phyloP scores from a whole-genome alignment of 2,888 invertebrate genomes.

The Apamea anceps region DNA sequence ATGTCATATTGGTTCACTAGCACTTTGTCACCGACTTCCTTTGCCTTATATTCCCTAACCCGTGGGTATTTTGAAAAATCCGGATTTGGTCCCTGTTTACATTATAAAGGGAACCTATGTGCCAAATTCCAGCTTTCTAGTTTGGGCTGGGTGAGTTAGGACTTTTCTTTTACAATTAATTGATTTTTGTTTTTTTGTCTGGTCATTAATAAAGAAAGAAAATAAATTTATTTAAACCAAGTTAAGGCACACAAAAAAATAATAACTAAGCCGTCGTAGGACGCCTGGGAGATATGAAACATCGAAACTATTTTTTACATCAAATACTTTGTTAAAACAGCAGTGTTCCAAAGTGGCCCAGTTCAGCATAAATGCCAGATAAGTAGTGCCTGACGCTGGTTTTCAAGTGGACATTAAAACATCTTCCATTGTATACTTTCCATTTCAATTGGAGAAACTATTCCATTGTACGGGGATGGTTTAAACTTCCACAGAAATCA shows the following conservation, averaged over 20 bases:
- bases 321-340: background rate
- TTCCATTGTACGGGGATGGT: background rate
- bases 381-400: background rate
- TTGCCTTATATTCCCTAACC: background rate
- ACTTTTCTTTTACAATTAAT: background rate
- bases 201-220: background rate
- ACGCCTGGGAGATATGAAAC: too few species aligned
- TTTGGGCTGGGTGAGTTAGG: background rate
- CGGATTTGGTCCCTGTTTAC: background rate
- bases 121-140: background rate
- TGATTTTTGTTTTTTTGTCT: background rate
- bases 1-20: background rate
- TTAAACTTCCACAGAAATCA: background rate
- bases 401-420: background rate
- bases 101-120: background rate
- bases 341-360: background rate
- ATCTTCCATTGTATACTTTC: background rate
- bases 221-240: background rate
- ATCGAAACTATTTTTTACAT: too few species aligned
- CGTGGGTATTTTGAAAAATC: background rate
- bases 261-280: background rate
- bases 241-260: background rate
- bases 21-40: background rate
- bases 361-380: background rate
- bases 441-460: background rate